Conservation (phyloP, 1,140 invertebrate species). For the Brachionus plicatilis region DNA sequence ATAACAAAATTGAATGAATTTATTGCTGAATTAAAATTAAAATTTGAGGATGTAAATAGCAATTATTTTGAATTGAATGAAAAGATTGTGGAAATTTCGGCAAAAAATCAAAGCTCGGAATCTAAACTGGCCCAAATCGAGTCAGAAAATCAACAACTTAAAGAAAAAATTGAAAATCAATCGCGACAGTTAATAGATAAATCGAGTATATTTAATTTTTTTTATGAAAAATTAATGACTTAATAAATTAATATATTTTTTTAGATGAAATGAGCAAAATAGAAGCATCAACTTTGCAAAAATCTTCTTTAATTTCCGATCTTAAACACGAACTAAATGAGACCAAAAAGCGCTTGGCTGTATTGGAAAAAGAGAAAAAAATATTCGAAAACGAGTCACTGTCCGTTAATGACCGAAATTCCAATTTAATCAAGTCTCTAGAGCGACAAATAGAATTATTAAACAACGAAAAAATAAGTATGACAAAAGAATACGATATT, state of each 20-base stretch:
- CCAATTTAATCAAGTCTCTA: not conserved
- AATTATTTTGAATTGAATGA: not conserved
- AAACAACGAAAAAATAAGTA: not conserved
- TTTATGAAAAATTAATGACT: not conserved
- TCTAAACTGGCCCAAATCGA: not conserved
- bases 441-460: not conserved
- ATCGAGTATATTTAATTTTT: not conserved
- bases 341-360: not conserved
- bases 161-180: conserved; percentile 14
- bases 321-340: not conserved
- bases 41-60: not conserved
- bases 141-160: not conserved
- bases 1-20: conserved; percentile 46
- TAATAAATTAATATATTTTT: not conserved
- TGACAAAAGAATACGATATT: not conserved
- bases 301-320: conserved; percentile 15
- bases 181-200: not conserved
- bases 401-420: not conserved
- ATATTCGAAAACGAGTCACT: not conserved
- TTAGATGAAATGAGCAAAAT: conserved; percentile 9
- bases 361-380: not conserved
- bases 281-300: not conserved
- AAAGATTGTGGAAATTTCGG: not conserved
- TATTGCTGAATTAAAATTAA: conserved; percentile 38
- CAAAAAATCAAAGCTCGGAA: not conserved